phyloP scores from a whole-genome alignment of 2,113 vertebrate genomes.

The Spea bombifrons region DNA sequence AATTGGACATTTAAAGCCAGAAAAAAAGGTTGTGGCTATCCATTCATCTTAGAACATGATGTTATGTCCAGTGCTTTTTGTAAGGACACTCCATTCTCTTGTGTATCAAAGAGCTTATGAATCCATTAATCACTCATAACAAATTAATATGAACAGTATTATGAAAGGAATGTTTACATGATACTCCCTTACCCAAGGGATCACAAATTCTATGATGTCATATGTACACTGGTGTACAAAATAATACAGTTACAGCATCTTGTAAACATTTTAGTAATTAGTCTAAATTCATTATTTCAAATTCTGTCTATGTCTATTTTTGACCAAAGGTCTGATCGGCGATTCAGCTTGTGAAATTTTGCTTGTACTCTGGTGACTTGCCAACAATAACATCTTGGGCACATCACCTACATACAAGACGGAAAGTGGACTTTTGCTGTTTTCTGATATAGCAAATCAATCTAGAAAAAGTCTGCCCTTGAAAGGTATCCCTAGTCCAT shows the following conservation, averaged over 20 bases:
- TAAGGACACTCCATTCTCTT: slow-evolving; percentile 7
- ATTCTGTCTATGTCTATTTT: too few relatives aligned
- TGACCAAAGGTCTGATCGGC: too few relatives aligned
- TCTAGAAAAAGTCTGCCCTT: too few relatives aligned
- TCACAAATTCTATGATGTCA: background rate
- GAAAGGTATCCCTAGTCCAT: too few relatives aligned
- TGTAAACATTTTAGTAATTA: too few relatives aligned
- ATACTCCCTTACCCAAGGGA: slow-evolving; percentile 4
- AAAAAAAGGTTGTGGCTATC: background rate
- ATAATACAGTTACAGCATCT: background rate
- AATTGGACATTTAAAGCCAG: background rate
- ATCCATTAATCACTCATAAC: slow-evolving; percentile 9
- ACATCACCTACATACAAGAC: too few relatives aligned
- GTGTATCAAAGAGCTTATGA: background rate
- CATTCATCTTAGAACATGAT: background rate
- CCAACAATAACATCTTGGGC: too few relatives aligned
- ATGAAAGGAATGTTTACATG: slow-evolving; percentile 26
- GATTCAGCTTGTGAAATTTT: too few relatives aligned
- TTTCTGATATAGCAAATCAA: too few relatives aligned
- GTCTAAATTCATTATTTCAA: too few relatives aligned
- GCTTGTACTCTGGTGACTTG: too few relatives aligned
- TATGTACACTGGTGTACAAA: background rate
- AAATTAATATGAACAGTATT: background rate
- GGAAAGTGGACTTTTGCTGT: too few relatives aligned
- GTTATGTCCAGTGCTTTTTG: slow-evolving; percentile 10